Evolutionary conservation across 2,888 invertebrate genomes (phyloP).

Genomic region (Leptarthrus brevirostris): DNA sequence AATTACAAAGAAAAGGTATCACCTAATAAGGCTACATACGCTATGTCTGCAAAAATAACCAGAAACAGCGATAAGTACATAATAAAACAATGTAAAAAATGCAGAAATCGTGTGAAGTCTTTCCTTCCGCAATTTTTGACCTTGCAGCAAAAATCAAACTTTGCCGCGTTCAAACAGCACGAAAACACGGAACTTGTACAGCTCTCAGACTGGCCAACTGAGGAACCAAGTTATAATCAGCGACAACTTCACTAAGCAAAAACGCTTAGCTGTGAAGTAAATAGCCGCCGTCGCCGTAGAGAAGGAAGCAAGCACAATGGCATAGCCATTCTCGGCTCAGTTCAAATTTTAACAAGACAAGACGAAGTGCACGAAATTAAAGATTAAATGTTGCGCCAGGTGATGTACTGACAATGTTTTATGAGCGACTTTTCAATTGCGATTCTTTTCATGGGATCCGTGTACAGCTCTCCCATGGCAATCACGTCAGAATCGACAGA

Average conservation of each 20-base stretch:
- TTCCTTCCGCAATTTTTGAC: slow-evolving; percentile 50
- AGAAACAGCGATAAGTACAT: background rate
- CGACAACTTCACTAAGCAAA: background rate
- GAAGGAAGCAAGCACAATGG: slow-evolving; percentile 7
- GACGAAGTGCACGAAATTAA: slow-evolving; percentile 2
- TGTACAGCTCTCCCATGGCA: background rate
- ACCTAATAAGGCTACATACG: too few relatives aligned
- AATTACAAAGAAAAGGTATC: too few relatives aligned
- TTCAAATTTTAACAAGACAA: background rate
- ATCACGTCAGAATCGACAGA: too few relatives aligned
- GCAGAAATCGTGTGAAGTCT: slow-evolving; percentile 47
- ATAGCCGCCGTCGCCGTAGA: background rate
- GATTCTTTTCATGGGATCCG: slow-evolving; percentile 4
- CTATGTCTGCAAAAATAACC: background rate
- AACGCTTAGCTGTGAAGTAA: background rate
- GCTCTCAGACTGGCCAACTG: background rate
- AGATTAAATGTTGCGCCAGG: slow-evolving; percentile 16
- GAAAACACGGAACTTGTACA: slow-evolving; percentile 45
- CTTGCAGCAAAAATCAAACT: slow-evolving; percentile 46
- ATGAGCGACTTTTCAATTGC: slow-evolving; percentile 18
- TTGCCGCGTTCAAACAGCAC: background rate
- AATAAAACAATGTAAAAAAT: slow-evolving; percentile 1
- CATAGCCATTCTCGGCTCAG: too few relatives aligned
- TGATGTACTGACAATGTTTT: slow-evolving; percentile 27
- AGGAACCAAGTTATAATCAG: background rate